Evolutionary conservation across 2,113 vertebrate genomes (phyloP).

Genomic region (Coracopsis vasa): DNA sequence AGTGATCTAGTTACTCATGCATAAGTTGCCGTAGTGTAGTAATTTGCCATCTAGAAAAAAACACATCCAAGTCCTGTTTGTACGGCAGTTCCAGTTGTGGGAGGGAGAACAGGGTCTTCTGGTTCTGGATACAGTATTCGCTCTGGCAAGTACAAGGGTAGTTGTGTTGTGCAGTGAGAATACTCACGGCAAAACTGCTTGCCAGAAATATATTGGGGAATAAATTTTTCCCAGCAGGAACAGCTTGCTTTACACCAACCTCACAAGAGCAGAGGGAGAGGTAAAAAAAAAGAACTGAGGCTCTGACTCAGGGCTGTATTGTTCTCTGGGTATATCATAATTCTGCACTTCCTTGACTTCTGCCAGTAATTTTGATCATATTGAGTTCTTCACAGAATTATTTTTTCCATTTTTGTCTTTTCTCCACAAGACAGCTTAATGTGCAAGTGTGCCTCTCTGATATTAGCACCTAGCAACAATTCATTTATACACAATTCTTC

Average conservation of each 20-base stretch:
- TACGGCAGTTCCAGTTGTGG: neutral
- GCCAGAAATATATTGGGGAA: neutral
- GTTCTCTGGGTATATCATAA: neutral
- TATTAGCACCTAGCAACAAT: neutral
- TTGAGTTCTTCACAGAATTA: neutral
- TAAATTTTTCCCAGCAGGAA: neutral
- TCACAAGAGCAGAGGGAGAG: neutral
- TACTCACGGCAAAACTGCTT: neutral
- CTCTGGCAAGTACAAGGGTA: neutral
- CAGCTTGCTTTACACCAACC: neutral
- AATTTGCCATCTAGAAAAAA: neutral
- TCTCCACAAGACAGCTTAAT: neutral
- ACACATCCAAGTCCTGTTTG: neutral
- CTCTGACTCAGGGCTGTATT: neutral
- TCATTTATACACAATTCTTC: neutral
- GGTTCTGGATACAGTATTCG: neutral
- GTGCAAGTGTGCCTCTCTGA: neutral
- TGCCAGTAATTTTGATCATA: neutral
- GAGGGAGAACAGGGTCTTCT: neutral
- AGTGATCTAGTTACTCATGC: neutral
- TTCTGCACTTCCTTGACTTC: neutral
- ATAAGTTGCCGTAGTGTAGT: neutral
- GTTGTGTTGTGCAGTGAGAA: neutral
- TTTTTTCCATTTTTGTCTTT: constrained; percentile 2
- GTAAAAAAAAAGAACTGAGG: neutral